A percentile compares a stretch with the other conserved stretches of the same genome.
Conservation (phyloP, 2,113 vertebrate genomes). For the Myrmecophaga tridactyla region DNA sequence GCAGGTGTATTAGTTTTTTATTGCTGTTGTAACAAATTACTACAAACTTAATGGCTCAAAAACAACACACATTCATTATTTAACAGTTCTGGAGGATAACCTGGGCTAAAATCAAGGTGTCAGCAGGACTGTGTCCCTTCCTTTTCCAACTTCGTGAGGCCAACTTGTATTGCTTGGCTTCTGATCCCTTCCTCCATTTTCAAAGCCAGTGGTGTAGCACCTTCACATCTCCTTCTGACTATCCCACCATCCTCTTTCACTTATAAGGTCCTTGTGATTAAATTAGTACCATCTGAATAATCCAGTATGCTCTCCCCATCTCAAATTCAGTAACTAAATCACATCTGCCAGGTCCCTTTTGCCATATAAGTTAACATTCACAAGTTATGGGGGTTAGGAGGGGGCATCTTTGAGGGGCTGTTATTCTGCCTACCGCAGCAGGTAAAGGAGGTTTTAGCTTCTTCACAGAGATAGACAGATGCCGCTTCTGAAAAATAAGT, state of each 20-base stretch:
- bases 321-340: not conserved
- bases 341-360: no score
- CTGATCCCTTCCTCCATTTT: no score
- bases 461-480: not conserved
- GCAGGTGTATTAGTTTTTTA: no score
- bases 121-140: not conserved
- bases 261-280: not conserved
- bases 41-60: no score
- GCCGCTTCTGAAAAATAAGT: not conserved
- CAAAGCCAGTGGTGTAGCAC: fast-evolving
- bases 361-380: not conserved
- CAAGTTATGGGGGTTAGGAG: not conserved
- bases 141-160: not conserved
- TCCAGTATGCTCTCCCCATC: not conserved
- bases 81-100: no score
- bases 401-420: not conserved
- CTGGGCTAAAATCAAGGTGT: no score
- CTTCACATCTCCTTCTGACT: not conserved
- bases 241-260: not conserved
- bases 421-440: not conserved
- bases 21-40: no score
- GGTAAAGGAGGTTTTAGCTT: not conserved
- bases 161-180: no score
- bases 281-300: not conserved
- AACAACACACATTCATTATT: no score